These are phyloP conservation scores for Gambusia holbrooki DNA, from an alignment of 2,113 vertebrate species.

Conservation along the genomic window DNA sequence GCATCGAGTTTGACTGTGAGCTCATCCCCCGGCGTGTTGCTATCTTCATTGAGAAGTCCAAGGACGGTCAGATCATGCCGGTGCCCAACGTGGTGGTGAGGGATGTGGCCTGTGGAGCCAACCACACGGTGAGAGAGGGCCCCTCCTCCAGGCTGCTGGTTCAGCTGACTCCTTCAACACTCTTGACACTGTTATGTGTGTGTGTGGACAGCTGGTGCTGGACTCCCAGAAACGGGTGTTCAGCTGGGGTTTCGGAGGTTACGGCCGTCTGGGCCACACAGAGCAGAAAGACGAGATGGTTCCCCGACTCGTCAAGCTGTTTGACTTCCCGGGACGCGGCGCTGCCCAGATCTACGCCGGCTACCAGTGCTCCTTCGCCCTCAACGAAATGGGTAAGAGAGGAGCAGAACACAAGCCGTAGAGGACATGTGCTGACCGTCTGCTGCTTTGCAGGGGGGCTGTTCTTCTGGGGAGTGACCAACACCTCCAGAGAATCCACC, in stretches of 20 bases:
- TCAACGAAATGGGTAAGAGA: conserved; percentile 90
- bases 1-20: conserved; percentile 97
- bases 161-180: neutral
- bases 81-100: conserved; percentile 95
- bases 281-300: conserved; percentile 99
- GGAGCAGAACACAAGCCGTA: neutral
- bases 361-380: conserved; percentile 93
- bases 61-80: conserved; percentile 92
- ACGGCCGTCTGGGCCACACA: conserved; percentile 91
- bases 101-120: conserved; percentile 89
- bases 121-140: conserved; percentile 88
- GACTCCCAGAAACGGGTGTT: conserved; percentile 96
- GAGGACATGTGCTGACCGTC: neutral
- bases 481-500: conserved; percentile 95
- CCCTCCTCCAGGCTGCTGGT: neutral
- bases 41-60: conserved; percentile 97
- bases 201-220: conserved; percentile 84
- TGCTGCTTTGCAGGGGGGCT: conserved; percentile 82
- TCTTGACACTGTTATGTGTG: neutral
- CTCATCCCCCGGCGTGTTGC: conserved; percentile 91
- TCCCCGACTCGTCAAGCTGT: conserved; percentile 92
- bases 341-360: conserved; percentile 89
- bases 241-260: conserved; percentile 95
- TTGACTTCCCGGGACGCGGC: conserved; percentile 93
- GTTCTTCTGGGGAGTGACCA: conserved; percentile 97